Conservation (phyloP, 1,140 invertebrate species). For the Dryas iulia region DNA sequence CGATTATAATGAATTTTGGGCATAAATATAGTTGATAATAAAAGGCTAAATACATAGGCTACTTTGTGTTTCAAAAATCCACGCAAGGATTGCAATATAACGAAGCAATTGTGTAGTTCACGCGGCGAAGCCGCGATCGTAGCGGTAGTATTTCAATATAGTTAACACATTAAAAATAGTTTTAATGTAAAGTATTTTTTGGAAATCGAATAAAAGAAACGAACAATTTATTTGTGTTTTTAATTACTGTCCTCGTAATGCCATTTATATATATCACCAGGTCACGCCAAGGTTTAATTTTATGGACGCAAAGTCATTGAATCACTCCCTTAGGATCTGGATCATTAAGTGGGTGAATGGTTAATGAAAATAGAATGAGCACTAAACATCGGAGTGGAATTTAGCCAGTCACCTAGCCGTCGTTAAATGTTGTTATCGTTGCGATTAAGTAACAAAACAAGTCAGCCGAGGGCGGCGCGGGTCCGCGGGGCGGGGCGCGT, state of each 20-base stretch:
- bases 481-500: slow-evolving; percentile 42
- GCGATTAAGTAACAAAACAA: slow-evolving; percentile 79
- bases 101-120: too few relatives aligned
- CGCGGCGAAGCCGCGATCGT: too few relatives aligned
- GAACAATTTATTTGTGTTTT: not conserved
- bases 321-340: slow-evolving; percentile 70
- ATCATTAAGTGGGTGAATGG: slow-evolving; percentile 79
- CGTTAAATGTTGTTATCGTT: slow-evolving; percentile 78
- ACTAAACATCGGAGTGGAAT: slow-evolving; percentile 78
- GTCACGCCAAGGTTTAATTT: slow-evolving; percentile 73
- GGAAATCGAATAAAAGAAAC: not conserved
- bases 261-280: slow-evolving; percentile 30
- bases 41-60: too few relatives aligned
- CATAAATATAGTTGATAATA: too few relatives aligned
- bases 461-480: slow-evolving; percentile 45
- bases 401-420: slow-evolving; percentile 78
- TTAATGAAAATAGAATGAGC: slow-evolving; percentile 80
- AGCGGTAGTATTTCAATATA: too few relatives aligned
- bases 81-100: too few relatives aligned
- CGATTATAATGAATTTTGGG: too few relatives aligned
- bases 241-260: not conserved
- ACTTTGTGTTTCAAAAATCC: too few relatives aligned
- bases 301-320: slow-evolving; percentile 66
- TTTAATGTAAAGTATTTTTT: too few relatives aligned
- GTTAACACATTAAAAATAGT: too few relatives aligned